Conservation (phyloP, 1,140 invertebrate species). For the Drosophila sulfurigaster region DNA sequence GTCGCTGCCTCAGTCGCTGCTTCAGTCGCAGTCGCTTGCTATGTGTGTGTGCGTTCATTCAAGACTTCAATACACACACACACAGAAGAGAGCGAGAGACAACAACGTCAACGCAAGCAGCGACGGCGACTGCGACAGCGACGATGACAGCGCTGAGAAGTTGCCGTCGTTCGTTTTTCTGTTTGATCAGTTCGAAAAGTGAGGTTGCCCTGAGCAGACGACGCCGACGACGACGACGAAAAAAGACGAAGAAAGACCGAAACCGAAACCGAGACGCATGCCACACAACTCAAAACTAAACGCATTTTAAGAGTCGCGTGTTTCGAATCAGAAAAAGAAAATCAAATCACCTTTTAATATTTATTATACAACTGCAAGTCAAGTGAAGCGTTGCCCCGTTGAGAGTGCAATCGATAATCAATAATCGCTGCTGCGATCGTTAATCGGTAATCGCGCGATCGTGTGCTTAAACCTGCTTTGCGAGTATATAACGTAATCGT, state of each 20-base stretch:
- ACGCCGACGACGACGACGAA: conserved; percentile 34
- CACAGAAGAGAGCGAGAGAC: conserved; percentile 27
- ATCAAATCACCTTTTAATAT: neutral
- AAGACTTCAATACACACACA: conserved; percentile 55
- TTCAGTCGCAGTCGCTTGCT: conserved; percentile 10
- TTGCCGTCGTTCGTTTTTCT: conserved; percentile 64
- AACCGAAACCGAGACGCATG: conserved; percentile 11
- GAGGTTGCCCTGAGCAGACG: conserved; percentile 70
- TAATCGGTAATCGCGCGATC: conserved; percentile 24
- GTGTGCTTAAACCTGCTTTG: conserved; percentile 26
- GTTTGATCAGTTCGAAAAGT: conserved; percentile 81
- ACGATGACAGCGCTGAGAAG: conserved; percentile 36
- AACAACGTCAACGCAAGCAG: conserved; percentile 5
- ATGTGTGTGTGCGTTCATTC: conserved; percentile 47
- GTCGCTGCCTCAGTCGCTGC: conserved; percentile 16
- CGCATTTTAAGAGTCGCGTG: conserved; percentile 21
- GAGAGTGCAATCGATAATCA: neutral
- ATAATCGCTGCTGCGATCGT: neutral
- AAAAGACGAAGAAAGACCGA: neutral
- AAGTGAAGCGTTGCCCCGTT: neutral
- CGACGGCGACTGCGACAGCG: conserved; percentile 18
- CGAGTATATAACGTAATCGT: conserved; percentile 8
- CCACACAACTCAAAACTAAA: conserved; percentile 9
- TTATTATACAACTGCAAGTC: neutral
- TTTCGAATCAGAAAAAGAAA: neutral